A percentile compares a stretch with the other conserved stretches of the same genome.
phyloP scores from a whole-genome alignment of 2,113 vertebrate genomes.

The Notothenia rossii region DNA sequence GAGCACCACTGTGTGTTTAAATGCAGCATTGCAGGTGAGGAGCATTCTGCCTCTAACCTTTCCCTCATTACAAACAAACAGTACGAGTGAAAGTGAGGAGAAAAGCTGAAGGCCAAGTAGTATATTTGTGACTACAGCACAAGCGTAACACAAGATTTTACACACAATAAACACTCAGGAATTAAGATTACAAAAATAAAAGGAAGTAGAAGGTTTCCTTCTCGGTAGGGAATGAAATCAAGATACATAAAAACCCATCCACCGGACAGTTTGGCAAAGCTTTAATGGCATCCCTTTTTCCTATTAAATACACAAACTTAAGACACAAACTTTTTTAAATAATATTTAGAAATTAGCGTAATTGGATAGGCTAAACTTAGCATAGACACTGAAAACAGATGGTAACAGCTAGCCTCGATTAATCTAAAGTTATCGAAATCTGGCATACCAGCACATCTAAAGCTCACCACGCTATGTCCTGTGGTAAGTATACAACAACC shows the following conservation, averaged over 20 bases:
- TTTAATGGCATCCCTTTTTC: slow-evolving; percentile 22
- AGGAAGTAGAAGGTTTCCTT: slow-evolving; percentile 2
- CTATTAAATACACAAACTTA: background rate
- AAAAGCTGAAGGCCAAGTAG: background rate
- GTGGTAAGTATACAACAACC: background rate
- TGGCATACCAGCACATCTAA: background rate
- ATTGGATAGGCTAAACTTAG: background rate
- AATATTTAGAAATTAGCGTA: background rate
- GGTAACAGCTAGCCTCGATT: background rate
- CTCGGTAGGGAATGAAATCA: slow-evolving; percentile 29
- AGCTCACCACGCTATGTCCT: background rate
- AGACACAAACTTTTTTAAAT: slow-evolving; percentile 1
- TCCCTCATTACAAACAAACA: background rate
- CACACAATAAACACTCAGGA: background rate
- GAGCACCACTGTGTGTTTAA: slow-evolving; percentile 65
- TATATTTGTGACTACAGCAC: background rate
- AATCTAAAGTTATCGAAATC: background rate
- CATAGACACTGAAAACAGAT: background rate
- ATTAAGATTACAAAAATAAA: background rate
- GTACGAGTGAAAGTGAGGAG: background rate
- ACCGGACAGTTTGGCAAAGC: slow-evolving; percentile 33
- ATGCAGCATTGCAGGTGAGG: slow-evolving; percentile 51
- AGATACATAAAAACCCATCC: slow-evolving; percentile 23
- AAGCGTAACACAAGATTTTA: background rate
- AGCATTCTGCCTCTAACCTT: background rate